Evolutionary conservation across 2,888 invertebrate genomes (phyloP).

Genomic region (Dascillus cervinus): DNA sequence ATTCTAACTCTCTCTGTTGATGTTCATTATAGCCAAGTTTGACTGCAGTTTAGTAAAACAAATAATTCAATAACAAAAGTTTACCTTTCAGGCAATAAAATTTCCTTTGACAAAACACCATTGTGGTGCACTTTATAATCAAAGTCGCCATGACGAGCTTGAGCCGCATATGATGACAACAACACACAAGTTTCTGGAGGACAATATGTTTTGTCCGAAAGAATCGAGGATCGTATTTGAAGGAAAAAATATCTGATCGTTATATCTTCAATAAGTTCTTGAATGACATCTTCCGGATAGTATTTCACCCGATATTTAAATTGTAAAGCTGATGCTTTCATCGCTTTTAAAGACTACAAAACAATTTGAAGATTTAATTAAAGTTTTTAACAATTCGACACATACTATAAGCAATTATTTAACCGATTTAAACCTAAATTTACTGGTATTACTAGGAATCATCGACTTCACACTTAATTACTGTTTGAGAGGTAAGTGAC

Average conservation of each 20-base stretch:
- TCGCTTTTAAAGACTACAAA: slow-evolving; percentile 28
- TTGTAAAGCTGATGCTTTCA: slow-evolving; percentile 22
- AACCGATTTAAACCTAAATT: no score
- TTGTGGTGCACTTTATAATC: slow-evolving; percentile 69
- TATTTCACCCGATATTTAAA: slow-evolving; percentile 80
- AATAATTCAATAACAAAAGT: no score
- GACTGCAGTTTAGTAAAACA: no score
- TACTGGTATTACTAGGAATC: no score
- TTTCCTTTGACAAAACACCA: slow-evolving; percentile 81
- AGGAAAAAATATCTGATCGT: slow-evolving; percentile 89
- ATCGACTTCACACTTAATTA: no score
- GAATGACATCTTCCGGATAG: slow-evolving; percentile 97
- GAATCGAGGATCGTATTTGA: slow-evolving; percentile 90
- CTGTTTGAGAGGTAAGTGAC: no score
- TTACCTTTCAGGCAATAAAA: slow-evolving; percentile 83
- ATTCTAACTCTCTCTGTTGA: no score
- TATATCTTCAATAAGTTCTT: slow-evolving; percentile 97
- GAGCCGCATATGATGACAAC: slow-evolving; percentile 94
- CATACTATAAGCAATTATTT: no score
- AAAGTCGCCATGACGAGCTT: slow-evolving; percentile 95
- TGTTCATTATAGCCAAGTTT: no score
- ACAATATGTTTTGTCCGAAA: slow-evolving; percentile 96
- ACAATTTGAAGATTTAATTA: no score
- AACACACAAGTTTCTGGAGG: slow-evolving; percentile 97
- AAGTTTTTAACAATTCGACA: no score